Percentiles rank a stretch among this genome's conserved stretches.
phyloP scores from a whole-genome alignment of 2,797 vertebrate species.

The Leucoraja ocellata region DNA sequence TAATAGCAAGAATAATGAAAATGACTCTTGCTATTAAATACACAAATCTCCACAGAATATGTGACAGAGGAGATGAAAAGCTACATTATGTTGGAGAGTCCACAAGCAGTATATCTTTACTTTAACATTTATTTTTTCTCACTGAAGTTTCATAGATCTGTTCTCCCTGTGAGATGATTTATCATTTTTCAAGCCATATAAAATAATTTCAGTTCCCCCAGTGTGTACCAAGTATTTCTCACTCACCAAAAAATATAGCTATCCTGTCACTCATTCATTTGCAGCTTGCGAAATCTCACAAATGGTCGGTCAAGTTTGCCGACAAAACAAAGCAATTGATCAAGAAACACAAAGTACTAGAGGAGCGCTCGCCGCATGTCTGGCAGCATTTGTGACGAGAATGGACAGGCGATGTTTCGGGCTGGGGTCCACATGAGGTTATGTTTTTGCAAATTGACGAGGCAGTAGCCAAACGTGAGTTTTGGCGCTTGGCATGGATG shows the following conservation, averaged over 20 bases:
- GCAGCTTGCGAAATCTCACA: neutral
- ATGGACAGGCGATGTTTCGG: too few species aligned
- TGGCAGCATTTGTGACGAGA: too few species aligned
- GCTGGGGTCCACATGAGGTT: too few species aligned
- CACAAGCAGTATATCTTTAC: neutral
- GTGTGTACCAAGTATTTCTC: neutral
- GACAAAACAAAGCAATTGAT: neutral
- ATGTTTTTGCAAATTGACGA: neutral
- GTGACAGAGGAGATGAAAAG: neutral
- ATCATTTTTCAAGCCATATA: neutral
- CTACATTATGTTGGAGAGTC: neutral
- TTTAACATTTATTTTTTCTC: neutral
- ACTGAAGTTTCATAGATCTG: too few species aligned
- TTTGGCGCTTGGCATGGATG: neutral
- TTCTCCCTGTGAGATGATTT: neutral
- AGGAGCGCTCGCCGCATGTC: too few species aligned
- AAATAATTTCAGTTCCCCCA: too few species aligned
- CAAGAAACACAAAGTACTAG: too few species aligned
- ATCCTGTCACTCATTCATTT: neutral
- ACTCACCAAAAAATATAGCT: neutral
- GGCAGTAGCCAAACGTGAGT: too few species aligned
- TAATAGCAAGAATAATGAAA: too few species aligned
- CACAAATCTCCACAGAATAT: neutral
- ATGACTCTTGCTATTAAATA: too few species aligned
- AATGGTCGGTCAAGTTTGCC: neutral